Evolutionary conservation across 1,140 invertebrate species (phyloP).

Genomic region (Homarus americanus): DNA sequence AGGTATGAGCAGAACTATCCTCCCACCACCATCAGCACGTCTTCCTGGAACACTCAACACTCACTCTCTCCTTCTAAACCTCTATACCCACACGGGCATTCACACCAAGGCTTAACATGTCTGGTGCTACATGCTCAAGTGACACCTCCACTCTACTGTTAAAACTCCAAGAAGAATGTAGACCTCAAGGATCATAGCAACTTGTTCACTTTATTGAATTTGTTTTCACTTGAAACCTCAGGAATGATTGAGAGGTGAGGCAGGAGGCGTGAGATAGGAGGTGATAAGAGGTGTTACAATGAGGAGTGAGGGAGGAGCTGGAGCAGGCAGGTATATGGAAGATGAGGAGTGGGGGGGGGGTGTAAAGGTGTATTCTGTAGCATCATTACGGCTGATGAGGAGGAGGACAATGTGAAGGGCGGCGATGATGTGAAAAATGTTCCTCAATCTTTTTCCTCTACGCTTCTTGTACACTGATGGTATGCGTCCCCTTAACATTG

Average conservation of each 20-base stretch:
- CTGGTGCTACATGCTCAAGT: neutral
- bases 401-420: too few species aligned
- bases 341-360: neutral
- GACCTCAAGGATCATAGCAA: neutral
- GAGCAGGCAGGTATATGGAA: neutral
- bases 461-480: too few species aligned
- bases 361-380: neutral
- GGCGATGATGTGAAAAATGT: too few species aligned
- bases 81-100: too few species aligned
- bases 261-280: neutral
- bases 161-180: neutral
- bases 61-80: neutral
- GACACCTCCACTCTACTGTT: neutral
- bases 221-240: neutral
- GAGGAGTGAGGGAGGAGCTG: neutral
- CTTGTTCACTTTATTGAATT: constrained; percentile 1
- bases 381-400: neutral
- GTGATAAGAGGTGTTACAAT: neutral
- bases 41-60: constrained; percentile 24
- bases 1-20: neutral
- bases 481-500: too few species aligned
- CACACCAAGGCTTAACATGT: neutral
- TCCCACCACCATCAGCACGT: neutral
- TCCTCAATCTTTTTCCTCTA: too few species aligned
- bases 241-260: neutral